Evolutionary conservation across 2,113 vertebrate species (phyloP), one percentile per base, ranked within the genome.

Genomic region (Phrynosoma blainvillii): DNA sequence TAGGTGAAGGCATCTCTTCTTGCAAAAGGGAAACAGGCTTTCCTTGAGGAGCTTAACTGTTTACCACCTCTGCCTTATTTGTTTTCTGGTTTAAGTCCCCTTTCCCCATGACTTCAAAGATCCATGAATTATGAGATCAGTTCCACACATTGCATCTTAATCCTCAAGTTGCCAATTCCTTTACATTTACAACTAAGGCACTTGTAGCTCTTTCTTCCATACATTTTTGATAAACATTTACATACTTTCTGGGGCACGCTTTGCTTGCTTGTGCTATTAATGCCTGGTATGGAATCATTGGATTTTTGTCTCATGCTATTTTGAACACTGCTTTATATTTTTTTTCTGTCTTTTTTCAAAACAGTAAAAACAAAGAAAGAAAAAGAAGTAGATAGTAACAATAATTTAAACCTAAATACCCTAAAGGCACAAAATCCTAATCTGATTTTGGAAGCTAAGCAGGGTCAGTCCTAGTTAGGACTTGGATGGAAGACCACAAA

Each of bases 171-270:
- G 0, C 11, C 78, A 2, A 40, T 84, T 84, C 42, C 65, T 79
- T 88, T 68, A 84, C 40, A 86, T 79, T 88, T 68, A 84, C 40
- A 86, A 18, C 21, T 21, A 66, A 93, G 36, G 62, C 79, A 86
- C 42, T 54, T 52, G 42, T 79, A 85, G 54, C 16, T 62, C 90
- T 75, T 59, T 73, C 6, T 16, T 91, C 84, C 47, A 12, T 0
- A 2, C 32, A 5, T 21, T 85, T 83, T 62, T 5, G 10, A 68
- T 85, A 40, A 83, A 27, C 2, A 54, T 10, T 71, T 56, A 18
- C 0, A 0, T 14, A 5, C 23, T 79, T 66, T 16, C 11, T 25
- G 73, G 36, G 81, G 81, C 54, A 66, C 68, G 1, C 12, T 75
- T 68, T 83, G 27, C 16, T 0, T 59, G 52, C 47, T 70, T 6